Percentiles rank a stretch among this genome's conserved stretches.
Conservation (phyloP, 2,797 vertebrate genomes). For the Argyrosomus regius region DNA sequence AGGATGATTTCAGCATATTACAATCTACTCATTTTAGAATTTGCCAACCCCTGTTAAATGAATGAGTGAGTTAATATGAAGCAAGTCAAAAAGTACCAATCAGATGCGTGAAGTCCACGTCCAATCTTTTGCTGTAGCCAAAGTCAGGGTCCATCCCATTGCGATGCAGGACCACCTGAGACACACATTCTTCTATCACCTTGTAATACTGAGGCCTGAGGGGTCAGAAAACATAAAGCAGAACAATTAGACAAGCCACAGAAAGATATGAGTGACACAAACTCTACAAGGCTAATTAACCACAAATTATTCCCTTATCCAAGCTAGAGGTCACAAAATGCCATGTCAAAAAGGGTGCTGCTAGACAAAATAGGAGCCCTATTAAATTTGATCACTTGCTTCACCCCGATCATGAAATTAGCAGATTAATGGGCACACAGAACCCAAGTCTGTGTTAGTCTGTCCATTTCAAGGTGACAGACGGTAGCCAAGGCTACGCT, state of each 20-base stretch:
- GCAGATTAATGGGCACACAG: constrained; percentile 72
- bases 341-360: constrained; percentile 67
- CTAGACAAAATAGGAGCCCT: constrained; percentile 72
- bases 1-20: constrained; percentile 4
- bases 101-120: constrained; percentile 94
- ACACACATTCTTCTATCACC: constrained; percentile 97
- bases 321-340: constrained; percentile 82
- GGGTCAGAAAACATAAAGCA: constrained; percentile 64
- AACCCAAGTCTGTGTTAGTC: constrained; percentile 59
- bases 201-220: constrained; percentile 97
- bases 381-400: constrained; percentile 83
- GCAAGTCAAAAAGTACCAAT: constrained; percentile 84
- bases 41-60: not conserved
- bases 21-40: not conserved
- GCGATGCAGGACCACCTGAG: constrained; percentile 95
- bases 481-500: constrained; percentile 63
- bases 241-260: constrained; percentile 73
- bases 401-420: constrained; percentile 81
- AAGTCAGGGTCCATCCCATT: constrained; percentile 97
- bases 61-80: not conserved
- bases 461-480: constrained; percentile 86
- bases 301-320: constrained; percentile 77
- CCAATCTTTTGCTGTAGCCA: constrained; percentile 92
- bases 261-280: constrained; percentile 74
- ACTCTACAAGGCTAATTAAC: constrained; percentile 78